phyloP scores from a whole-genome alignment of 1,140 invertebrate species.

The Glomeris maerens region DNA sequence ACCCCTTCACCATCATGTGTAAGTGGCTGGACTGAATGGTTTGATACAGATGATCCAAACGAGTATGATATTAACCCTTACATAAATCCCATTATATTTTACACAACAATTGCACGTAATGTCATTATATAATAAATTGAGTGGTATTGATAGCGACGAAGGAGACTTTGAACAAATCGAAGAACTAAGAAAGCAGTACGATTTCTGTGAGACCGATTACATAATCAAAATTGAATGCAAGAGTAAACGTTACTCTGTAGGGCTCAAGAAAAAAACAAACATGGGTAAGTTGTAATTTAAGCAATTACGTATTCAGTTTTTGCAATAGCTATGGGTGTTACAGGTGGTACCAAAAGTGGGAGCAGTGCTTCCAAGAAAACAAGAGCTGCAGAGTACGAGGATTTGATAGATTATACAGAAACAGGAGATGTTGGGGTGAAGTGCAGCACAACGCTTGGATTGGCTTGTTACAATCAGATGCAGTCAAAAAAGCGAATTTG shows the following conservation, averaged over 20 bases:
- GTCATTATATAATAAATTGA: too few species aligned
- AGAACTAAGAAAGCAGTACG: slow-evolving; percentile 17
- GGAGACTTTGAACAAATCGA: slow-evolving; percentile 27
- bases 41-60: slow-evolving; percentile 25
- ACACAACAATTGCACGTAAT: too few species aligned
- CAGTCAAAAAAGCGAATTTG: slow-evolving; percentile 16
- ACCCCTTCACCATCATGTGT: slow-evolving; percentile 18
- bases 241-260: background rate
- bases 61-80: background rate
- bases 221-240: slow-evolving; percentile 22
- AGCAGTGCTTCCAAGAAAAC: background rate
- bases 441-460: slow-evolving; percentile 17
- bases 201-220: slow-evolving; percentile 18
- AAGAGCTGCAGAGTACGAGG: background rate
- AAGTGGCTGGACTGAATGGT: slow-evolving; percentile 30
- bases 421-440: slow-evolving; percentile 19
- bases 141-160: background rate
- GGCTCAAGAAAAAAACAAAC: background rate
- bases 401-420: slow-evolving; percentile 14
- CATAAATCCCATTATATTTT: too few species aligned
- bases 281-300: background rate
- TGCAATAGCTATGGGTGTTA: background rate
- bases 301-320: background rate
- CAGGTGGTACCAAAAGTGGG: background rate
- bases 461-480: slow-evolving; percentile 20